Base-by-base conservation (phyloP, 1,140 invertebrate species). In the Ctenoplectra terminalis region DNA sequence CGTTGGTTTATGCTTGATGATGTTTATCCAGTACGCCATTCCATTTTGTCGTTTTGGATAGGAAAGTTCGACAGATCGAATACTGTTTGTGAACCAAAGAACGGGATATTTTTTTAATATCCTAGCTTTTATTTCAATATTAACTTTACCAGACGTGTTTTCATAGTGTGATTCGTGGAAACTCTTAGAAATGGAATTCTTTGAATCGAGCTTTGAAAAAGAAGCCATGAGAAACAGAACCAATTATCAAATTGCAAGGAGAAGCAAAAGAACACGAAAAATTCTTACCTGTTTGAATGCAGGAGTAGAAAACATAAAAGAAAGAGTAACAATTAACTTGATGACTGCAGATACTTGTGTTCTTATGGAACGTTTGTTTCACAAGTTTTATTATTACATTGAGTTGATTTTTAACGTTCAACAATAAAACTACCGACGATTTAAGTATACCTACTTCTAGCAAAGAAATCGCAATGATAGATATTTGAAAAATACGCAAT, bases 191-290 rank as follows among this genome's bases (percentile, higher is more conserved):
- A 34, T 23, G 5, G 26, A 26, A 58, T 58, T 40, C 29, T 56
- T 77, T 69, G 31, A 77, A 31, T n/a, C 20, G 20, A 31, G 20
- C 50, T 58, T 58, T 50, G 43, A 37, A n/a, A 11, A 34, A 29
- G 8, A 43, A 37, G 13, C 1, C 8, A 17, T 15, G 4, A 31
- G 43, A 58, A 40, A 69, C 15, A 29, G 29, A 26, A 29, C 29
- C 20, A 48, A 70, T 70, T 70, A 70, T 48, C 64, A 37, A 46
- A 60, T 48, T 60, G 52, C 29, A 26, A n/a, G 4, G 40, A 17
- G 3, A 26, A 37, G n/a, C 20, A 46, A 34, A n/a, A n/a, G 40
- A n/a, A 5, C n/a, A 43, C 54, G n/a, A 50, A 23, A 66, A 43
- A 5, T 64, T 56, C 46, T 20, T 48, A 1, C 15, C 0, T 8